These are phyloP conservation scores for Ichneumoninae sp. DNA, from an alignment of 2,888 invertebrate genomes.

Conservation along the genomic window DNA sequence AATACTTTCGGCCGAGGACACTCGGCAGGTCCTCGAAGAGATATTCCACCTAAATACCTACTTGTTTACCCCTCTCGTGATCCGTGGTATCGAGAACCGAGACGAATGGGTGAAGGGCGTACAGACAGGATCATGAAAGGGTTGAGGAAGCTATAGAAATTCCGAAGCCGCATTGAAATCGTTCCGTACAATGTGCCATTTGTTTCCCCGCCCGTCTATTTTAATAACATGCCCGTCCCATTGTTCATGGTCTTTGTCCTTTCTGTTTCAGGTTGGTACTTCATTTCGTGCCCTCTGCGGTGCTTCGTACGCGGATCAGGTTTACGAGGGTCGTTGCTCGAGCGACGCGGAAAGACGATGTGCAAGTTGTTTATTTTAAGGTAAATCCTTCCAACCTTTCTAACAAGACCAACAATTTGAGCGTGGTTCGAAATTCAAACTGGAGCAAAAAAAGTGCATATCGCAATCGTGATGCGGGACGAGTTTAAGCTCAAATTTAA, in stretches of 20 bases:
- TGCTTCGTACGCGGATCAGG: conserved; percentile 28
- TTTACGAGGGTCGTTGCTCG: conserved; percentile 34
- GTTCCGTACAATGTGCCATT: background rate
- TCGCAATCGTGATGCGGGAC: background rate
- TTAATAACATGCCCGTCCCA: conserved; percentile 5
- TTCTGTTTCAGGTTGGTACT: conserved; percentile 48
- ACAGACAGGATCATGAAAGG: background rate
- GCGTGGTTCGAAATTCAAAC: background rate
- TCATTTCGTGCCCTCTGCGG: conserved; percentile 3
- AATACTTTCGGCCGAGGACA: conserved; percentile 33
- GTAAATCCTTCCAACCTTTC: background rate
- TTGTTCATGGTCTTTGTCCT: conserved; percentile 24
- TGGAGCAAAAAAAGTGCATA: background rate
- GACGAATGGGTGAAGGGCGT: background rate
- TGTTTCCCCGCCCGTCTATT: background rate
- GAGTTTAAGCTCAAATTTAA: background rate
- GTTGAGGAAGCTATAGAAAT: background rate
- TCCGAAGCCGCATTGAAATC: background rate
- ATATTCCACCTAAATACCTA: background rate
- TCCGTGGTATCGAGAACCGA: background rate
- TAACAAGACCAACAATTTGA: background rate
- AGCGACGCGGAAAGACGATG: background rate
- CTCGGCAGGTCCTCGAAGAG: conserved; percentile 7
- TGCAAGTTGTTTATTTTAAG: background rate
- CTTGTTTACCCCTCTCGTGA: background rate